Evolutionary conservation across 2,797 vertebrate species (phyloP).

Genomic region (Chrysocyon brachyurus): DNA sequence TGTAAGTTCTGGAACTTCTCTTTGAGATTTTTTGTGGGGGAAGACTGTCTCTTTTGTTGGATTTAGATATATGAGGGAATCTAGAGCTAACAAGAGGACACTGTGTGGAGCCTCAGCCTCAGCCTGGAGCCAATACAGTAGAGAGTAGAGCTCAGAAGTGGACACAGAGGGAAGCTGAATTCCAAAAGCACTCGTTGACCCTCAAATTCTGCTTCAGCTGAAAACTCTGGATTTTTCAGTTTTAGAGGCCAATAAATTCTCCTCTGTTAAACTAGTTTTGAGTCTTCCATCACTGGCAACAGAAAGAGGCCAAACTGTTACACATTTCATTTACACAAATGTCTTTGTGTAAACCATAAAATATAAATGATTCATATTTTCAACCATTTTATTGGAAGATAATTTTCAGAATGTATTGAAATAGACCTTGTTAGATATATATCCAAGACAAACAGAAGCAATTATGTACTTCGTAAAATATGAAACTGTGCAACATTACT

Average conservation of each 20-base stretch:
- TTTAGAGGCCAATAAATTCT: not conserved
- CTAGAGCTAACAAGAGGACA: not conserved
- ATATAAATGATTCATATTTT: slow-evolving; percentile 57
- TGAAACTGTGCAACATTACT: slow-evolving; percentile 35
- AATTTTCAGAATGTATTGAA: slow-evolving; percentile 66
- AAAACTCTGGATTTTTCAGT: not conserved
- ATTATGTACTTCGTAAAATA: slow-evolving; percentile 52
- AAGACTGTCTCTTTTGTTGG: not conserved
- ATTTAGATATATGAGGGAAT: not conserved
- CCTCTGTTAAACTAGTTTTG: not conserved
- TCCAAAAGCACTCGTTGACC: not conserved
- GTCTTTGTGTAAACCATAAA: slow-evolving; percentile 31
- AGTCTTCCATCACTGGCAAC: not conserved
- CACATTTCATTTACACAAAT: slow-evolving; percentile 23
- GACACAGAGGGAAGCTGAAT: not conserved
- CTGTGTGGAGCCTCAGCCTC: not conserved
- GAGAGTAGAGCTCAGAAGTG: not conserved
- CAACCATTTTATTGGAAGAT: slow-evolving; percentile 53
- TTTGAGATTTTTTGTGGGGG: not conserved
- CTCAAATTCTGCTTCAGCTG: not conserved
- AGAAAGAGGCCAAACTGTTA: slow-evolving; percentile 21
- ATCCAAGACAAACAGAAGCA: slow-evolving; percentile 68
- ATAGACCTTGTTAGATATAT: slow-evolving; percentile 10
- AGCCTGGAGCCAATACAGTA: not conserved
- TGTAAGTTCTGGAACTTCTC: not conserved